These are phyloP conservation scores for Amaurobius ferox DNA, from an alignment of 2,888 invertebrate genomes.

Conservation along the genomic window DNA sequence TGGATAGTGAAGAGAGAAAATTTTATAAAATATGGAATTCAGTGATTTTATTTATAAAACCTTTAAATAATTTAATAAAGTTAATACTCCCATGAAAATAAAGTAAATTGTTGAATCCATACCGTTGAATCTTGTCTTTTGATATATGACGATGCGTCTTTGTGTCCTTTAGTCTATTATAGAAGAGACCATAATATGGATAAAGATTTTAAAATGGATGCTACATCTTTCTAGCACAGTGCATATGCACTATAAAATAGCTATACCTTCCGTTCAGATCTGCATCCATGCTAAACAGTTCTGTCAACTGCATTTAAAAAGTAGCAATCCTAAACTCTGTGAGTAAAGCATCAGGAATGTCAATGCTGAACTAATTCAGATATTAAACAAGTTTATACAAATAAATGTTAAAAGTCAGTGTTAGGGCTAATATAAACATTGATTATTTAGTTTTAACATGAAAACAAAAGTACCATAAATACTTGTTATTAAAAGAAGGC, in stretches of 20 bases:
- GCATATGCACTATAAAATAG: conserved; percentile 57
- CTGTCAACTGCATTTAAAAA: too few species aligned
- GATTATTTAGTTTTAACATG: too few species aligned
- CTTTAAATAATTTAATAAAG: conserved; percentile 35
- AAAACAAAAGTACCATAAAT: too few species aligned
- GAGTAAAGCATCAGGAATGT: too few species aligned
- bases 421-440: too few species aligned
- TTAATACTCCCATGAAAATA: conserved; percentile 65
- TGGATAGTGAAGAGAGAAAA: not conserved
- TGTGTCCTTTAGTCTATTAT: conserved; percentile 66
- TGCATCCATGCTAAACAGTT: conserved; percentile 49
- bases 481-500: not conserved
- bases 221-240: conserved; percentile 55
- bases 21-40: not conserved
- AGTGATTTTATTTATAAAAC: conserved; percentile 21
- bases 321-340: too few species aligned
- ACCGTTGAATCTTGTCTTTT: conserved; percentile 69
- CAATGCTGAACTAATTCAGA: too few species aligned
- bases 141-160: conserved; percentile 58
- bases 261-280: conserved; percentile 71
- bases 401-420: too few species aligned
- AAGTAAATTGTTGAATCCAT: conserved; percentile 61
- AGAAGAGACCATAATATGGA: conserved; percentile 70
- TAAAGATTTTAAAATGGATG: conserved; percentile 66
- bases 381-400: too few species aligned